A percentile compares a stretch with the other conserved stretches of the same genome.
These are phyloP conservation scores for Sebastes hubbsi DNA, from an alignment of 2,797 vertebrate species.

Conservation along the genomic window DNA sequence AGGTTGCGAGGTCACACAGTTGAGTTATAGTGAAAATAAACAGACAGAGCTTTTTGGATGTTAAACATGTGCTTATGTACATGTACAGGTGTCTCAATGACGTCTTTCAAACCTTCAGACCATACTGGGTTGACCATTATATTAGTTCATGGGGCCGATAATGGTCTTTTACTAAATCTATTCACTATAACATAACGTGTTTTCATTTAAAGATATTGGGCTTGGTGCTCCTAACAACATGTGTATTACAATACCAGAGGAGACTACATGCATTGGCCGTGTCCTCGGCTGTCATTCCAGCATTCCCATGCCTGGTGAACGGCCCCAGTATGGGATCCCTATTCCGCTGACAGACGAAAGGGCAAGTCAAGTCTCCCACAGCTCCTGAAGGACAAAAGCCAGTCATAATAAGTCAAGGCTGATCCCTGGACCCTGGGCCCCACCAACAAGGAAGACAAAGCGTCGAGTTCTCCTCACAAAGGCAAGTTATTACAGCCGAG, in stretches of 20 bases:
- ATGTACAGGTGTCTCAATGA: conserved; percentile 15
- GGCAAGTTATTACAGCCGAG: conserved; percentile 77
- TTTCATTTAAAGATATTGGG: background rate
- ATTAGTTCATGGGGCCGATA: background rate
- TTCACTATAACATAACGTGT: background rate
- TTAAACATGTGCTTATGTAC: conserved; percentile 12
- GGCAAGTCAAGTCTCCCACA: conserved; percentile 76
- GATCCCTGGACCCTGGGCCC: conserved; percentile 68
- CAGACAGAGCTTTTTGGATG: conserved; percentile 12
- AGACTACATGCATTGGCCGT: conserved; percentile 27
- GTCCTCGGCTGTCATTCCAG: conserved; percentile 54
- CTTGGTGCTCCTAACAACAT: background rate
- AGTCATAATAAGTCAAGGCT: conserved; percentile 79
- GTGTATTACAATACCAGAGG: conserved; percentile 13
- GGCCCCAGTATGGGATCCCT: conserved; percentile 65
- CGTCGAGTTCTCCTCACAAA: conserved; percentile 69
- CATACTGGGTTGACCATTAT: background rate
- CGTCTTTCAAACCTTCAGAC: background rate
- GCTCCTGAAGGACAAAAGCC: conserved; percentile 77
- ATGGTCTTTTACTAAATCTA: background rate
- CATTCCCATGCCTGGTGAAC: conserved; percentile 55
- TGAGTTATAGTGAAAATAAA: conserved; percentile 26
- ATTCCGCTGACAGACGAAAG: conserved; percentile 73
- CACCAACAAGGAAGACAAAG: conserved; percentile 76
- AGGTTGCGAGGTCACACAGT: conserved; percentile 23